phyloP scores from a whole-genome alignment of 2,113 vertebrate species.

The Ochotona curzoniae region DNA sequence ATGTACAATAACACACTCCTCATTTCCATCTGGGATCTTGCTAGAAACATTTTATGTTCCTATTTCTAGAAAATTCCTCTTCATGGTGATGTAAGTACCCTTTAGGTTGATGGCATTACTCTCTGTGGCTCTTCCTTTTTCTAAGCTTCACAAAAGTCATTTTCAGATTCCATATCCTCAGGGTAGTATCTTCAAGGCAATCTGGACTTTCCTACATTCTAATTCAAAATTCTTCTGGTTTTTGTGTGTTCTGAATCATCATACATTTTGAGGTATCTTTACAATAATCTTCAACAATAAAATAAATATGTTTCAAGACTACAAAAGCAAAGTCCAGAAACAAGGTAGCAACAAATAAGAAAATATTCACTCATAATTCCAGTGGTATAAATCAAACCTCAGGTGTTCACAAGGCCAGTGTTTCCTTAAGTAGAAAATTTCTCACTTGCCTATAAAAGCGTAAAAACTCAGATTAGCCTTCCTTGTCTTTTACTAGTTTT shows the following conservation, averaged over 20 bases:
- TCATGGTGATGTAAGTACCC: background rate
- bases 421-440: background rate
- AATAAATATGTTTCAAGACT: background rate
- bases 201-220: background rate
- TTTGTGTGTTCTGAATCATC: background rate
- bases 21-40: background rate
- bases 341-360: background rate
- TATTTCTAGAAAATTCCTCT: background rate
- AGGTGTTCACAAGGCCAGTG: background rate
- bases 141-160: background rate
- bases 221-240: background rate
- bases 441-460: background rate
- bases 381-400: background rate
- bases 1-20: background rate
- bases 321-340: background rate
- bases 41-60: background rate
- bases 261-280: background rate
- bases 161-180: background rate
- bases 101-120: background rate
- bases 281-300: background rate
- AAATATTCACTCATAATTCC: background rate
- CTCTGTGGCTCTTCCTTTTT: background rate
- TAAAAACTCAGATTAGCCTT: background rate
- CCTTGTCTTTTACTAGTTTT: background rate
- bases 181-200: background rate